phyloP scores from a whole-genome alignment of 2,797 vertebrate genomes.

The Hydrophis major region DNA sequence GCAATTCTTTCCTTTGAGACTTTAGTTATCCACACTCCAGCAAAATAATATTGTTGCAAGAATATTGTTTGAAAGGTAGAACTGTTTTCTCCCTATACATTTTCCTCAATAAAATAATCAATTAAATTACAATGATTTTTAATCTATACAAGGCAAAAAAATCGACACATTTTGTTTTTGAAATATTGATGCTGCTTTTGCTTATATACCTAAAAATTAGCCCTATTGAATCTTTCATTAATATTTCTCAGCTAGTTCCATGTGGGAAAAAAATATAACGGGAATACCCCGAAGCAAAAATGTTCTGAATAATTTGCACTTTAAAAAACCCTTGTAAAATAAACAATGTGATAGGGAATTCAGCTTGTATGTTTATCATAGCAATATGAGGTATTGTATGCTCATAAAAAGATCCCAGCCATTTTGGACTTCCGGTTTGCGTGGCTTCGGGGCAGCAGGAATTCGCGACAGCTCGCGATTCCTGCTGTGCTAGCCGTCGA shows the following conservation, averaged over 20 bases:
- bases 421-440: too few species aligned
- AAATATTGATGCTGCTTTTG: constrained; percentile 85
- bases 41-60: constrained; percentile 34
- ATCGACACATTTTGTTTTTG: constrained; percentile 44
- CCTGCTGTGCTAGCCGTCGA: too few species aligned
- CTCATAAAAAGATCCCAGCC: neutral
- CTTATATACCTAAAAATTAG: constrained; percentile 78
- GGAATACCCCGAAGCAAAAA: constrained; percentile 52
- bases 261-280: constrained; percentile 57
- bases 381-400: neutral
- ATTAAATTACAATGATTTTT: constrained; percentile 62
- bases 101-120: constrained; percentile 52
- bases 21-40: neutral
- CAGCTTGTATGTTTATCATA: constrained; percentile 30
- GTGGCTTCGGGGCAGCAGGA: too few species aligned
- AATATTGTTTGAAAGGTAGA: constrained; percentile 30
- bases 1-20: constrained; percentile 25
- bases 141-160: constrained; percentile 51
- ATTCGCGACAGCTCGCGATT: too few species aligned
- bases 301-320: constrained; percentile 48
- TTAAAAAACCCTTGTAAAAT: neutral
- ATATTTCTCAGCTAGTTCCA: constrained; percentile 73
- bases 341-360: constrained; percentile 17
- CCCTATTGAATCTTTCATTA: constrained; percentile 82
- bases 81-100: constrained; percentile 25